A percentile compares a stretch with the other conserved stretches of the same genome.
These are phyloP conservation scores for Teinopalpus imperialis DNA, from an alignment of 2,888 invertebrate genomes.

Conservation along the genomic window DNA sequence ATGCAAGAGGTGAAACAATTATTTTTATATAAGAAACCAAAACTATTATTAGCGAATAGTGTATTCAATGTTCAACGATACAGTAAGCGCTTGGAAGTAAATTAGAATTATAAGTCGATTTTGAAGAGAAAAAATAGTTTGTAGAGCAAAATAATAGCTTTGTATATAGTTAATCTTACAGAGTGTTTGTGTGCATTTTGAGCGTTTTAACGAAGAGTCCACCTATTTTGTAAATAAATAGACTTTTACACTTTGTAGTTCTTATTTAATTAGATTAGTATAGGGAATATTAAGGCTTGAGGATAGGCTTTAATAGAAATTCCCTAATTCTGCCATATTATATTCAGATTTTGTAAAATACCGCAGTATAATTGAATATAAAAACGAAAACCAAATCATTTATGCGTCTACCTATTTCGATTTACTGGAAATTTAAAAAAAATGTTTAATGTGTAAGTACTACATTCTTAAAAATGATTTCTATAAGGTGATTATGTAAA, in stretches of 20 bases:
- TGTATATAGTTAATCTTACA: constrained; percentile 47
- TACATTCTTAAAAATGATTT: too few relatives aligned
- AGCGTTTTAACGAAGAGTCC: constrained; percentile 77
- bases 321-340: constrained; percentile 66
- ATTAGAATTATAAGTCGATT: constrained; percentile 13
- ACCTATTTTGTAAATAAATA: constrained; percentile 80
- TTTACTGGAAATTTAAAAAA: too few relatives aligned
- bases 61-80: constrained; percentile 24
- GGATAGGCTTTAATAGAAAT: constrained; percentile 67
- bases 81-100: constrained; percentile 24
- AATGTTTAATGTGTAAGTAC: too few relatives aligned
- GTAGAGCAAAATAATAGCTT: constrained; percentile 24
- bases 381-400: too few relatives aligned
- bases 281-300: constrained; percentile 45
- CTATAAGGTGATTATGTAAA: too few relatives aligned
- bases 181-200: constrained; percentile 67
- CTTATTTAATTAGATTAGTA: constrained; percentile 47
- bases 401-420: too few relatives aligned
- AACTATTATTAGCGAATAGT: constrained; percentile 37
- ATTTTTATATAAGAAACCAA: constrained; percentile 66
- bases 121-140: constrained; percentile 21
- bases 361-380: too few relatives aligned
- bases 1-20: constrained; percentile 42
- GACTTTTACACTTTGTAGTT: constrained; percentile 72
- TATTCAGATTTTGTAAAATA: constrained; percentile 20